Base-by-base conservation (phyloP, 2,113 vertebrate species). In the Vidua chalybeata region DNA sequence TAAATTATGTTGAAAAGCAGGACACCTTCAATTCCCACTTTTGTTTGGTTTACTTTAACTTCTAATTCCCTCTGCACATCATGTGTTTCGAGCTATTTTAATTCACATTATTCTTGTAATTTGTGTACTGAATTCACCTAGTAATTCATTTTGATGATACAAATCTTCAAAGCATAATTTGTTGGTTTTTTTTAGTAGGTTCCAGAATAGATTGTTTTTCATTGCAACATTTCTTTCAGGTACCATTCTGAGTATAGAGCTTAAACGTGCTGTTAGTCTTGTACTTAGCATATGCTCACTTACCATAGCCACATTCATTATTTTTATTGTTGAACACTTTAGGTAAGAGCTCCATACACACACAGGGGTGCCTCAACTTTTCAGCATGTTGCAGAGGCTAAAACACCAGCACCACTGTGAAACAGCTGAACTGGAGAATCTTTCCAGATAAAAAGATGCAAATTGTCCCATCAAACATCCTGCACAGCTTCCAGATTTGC, bases 161-260 rank as follows among this genome's bases (percentile, higher is more conserved):
- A 84, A 82, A 90, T 96, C 93, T 97, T 95, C 95, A 95, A 96
- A 96, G 93, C 93, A 78, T 49, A 85, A 82, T 94, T 97, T 94
- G 48, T 74, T 69, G 33, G 30, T 1, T 43, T 4, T 76, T 74
- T 91, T 86, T 68, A 94, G 90, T 52, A 84, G 82, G 41, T 69
- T 91, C 51, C 76, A 85, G 83, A 96, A 97, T 61, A 78, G 46
- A 62, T 84, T 96, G 51, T 30, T 96, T 89, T 90, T 80, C 75
- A 91, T 59, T 28, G 58, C 84, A 85, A 30, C 71, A 81, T 82
- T 97, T 94, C 97, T 92, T 96, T 89, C 96, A 96, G 96, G 93
- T 97, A 84, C 64, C 59, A 51, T 76, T 94, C 51, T 5, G 89
- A 97, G 79, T 28, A 69, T 18, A 87, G 54, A 58, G 71, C 83